Evolutionary conservation across 2,888 invertebrate genomes (phyloP), one percentile per base, ranked within the genome.

Genomic region (Exephanes ischioxanthus): DNA sequence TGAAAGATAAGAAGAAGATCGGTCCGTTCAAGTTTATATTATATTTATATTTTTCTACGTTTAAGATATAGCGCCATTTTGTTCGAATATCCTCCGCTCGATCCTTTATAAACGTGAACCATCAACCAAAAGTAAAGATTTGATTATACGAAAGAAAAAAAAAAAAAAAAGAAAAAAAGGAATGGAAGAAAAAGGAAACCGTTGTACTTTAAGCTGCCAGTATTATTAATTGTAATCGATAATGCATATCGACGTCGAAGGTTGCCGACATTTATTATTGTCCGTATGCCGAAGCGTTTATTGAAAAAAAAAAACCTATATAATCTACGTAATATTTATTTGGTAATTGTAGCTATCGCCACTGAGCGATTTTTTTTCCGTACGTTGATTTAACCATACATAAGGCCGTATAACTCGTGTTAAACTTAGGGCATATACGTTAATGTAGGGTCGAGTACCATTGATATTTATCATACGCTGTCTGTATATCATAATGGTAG

Each of bases 141-240:
- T 53, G 76, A 70, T 75, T 48, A 70, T 70, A 26, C 33, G 72
- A 55, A 30, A 75, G 3, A 30, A 75, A 76, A 45, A 61, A 33
- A 45, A 61, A 33, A 58, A 45, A 22, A 72, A 67, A 71, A 48
- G 26, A 70, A 30, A 75, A 76, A 73, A 63, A 30, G 48, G 41
- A 58, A 73, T 37, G 51, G 41, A 75, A 82, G 48, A 30, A 9
- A 45, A 51, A 61, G 22, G 67, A 53, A 61, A 83, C 11, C 71
- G 71, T 79, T 86, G 84, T 88, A 87, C 85, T 89, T 89, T 58
- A 87, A 89, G 88, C 88, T 92, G 91, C 90, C 92, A 92, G 92
- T 92, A 92, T 92, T 92, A 92, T 92, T 92, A 92, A 92, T 90
- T 92, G 88, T 92, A 92, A 92, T 90, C 90, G 87, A 92, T 91